Base-by-base conservation (phyloP, 2,888 invertebrate species). In the Noctua fimbriata region DNA sequence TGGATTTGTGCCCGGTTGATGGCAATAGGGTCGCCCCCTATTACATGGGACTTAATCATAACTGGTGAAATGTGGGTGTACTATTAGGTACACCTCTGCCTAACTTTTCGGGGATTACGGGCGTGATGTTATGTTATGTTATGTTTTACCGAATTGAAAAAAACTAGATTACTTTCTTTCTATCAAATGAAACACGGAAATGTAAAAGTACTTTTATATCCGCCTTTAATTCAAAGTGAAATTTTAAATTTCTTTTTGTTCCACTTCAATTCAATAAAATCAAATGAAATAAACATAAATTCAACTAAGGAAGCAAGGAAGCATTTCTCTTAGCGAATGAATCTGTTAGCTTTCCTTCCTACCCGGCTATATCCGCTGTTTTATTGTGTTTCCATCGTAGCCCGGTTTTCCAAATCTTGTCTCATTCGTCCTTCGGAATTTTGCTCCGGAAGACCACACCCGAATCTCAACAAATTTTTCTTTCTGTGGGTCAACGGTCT, bases 151-250 rank as follows among this genome's bases (percentile, higher is more conserved):
- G 18, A 21, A 55, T 55, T 55, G 10, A 55, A 24, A 55, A 60
- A 60, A 60, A 58, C 32, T 60, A 18, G 32, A 49, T 67, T 76
- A 49, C 58, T 82, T 79, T 66, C 60, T 77, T 55, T 77, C 1
- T 69, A 16, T 16, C 16, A 47, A 58, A 82, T 24, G 16, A 41
- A 69, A 55, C 24, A 52, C 52, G 24, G 24, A 24, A 52, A 52
- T 32, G 16, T 36, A n/a, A 41, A 75, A 69, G 18, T 36, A 44
- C 9, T n/a, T 60, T 47, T 67, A 44, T 36, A 52, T 81, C 47
- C 52, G 60, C 12, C 14, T 55, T 18, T 24, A 36, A 58, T 73
- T 41, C n/a, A 24, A 0, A 73, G 28, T 21, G 28, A 44, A 44
- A 49, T 12, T 12, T 32, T 3, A 16, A n/a, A 49, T 41, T 52